Percentiles rank a stretch among this genome's conserved stretches.
These are phyloP conservation scores for Malacoraja senta DNA, from an alignment of 2,797 vertebrate species.

Conservation along the genomic window DNA sequence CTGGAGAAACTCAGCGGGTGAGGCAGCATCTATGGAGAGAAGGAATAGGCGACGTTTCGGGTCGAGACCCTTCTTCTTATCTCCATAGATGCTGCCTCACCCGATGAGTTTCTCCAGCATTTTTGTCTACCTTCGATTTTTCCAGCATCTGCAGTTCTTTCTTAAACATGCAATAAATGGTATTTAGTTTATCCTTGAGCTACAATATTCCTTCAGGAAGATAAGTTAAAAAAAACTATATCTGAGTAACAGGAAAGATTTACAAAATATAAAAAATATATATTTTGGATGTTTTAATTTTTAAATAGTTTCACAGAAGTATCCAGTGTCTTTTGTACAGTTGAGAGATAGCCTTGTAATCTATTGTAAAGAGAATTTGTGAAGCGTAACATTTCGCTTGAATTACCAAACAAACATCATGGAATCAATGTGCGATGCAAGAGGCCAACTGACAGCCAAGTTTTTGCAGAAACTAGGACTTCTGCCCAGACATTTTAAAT, in stretches of 20 bases:
- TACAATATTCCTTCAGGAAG: neutral
- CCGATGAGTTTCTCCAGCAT: no score
- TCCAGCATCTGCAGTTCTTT: no score
- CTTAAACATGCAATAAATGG: no score
- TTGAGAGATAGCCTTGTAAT: neutral
- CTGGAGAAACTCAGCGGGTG: no score
- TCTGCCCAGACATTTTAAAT: neutral
- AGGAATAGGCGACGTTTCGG: no score
- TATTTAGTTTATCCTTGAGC: neutral
- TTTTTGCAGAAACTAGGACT: neutral
- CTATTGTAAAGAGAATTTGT: neutral
- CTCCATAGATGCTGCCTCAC: no score
- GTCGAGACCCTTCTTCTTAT: no score
- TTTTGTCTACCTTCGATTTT: no score
- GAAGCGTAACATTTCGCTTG: neutral
- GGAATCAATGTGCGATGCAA: neutral
- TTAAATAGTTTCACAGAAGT: neutral
- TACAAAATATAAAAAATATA: no score
- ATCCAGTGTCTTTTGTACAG: neutral
- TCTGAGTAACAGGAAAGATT: neutral
- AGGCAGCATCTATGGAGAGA: no score
- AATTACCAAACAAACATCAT: neutral
- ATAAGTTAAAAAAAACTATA: neutral
- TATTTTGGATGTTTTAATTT: neutral
- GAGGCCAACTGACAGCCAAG: neutral